These are phyloP conservation scores for Palythoa caribaeorum DNA, from an alignment of 92 coral and sea anemone genomes.

Conservation along the genomic window DNA sequence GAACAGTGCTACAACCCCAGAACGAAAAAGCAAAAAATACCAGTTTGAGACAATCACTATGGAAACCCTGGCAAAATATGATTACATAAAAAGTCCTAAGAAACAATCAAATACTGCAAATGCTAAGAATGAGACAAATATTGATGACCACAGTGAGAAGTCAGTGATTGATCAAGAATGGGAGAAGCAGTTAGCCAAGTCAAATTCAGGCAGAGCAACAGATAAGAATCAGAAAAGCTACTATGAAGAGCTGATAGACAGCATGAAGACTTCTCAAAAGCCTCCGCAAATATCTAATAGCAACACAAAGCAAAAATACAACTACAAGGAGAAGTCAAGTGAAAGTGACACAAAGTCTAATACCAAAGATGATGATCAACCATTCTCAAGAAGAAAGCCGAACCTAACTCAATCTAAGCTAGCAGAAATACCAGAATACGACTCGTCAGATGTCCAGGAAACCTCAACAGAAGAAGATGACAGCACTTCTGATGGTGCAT, in stretches of 20 bases:
- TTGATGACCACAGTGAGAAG: conserved; percentile 8
- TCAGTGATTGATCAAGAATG: conserved; percentile 34
- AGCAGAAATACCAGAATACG: conserved; percentile 81
- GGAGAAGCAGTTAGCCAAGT: conserved; percentile 20
- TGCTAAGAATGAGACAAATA: not conserved
- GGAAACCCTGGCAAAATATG: conserved; percentile 88
- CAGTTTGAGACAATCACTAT: conserved; percentile 90
- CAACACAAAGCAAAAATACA: conserved; percentile 5
- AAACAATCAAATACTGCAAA: conserved; percentile 49
- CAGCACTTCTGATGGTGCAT: conserved; percentile 26
- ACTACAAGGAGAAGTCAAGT: not conserved
- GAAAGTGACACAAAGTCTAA: not conserved
- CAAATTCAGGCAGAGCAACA: not conserved
- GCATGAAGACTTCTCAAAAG: conserved; percentile 24
- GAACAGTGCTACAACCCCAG: conserved; percentile 6
- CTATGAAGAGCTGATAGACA: not conserved
- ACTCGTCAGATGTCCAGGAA: conserved; percentile 71
- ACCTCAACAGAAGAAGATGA: conserved; percentile 65
- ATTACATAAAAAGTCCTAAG: conserved; percentile 88
- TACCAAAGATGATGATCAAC: not conserved
- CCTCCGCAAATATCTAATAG: not conserved
- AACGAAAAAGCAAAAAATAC: conserved; percentile 62
- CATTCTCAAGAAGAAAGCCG: conserved; percentile 25
- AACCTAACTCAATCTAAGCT: conserved; percentile 47
- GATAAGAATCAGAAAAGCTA: not conserved